Evolutionary conservation across 2,113 vertebrate species (phyloP), one percentile per base, ranked within the genome.

Genomic region (Genyomyrus donnyi): DNA sequence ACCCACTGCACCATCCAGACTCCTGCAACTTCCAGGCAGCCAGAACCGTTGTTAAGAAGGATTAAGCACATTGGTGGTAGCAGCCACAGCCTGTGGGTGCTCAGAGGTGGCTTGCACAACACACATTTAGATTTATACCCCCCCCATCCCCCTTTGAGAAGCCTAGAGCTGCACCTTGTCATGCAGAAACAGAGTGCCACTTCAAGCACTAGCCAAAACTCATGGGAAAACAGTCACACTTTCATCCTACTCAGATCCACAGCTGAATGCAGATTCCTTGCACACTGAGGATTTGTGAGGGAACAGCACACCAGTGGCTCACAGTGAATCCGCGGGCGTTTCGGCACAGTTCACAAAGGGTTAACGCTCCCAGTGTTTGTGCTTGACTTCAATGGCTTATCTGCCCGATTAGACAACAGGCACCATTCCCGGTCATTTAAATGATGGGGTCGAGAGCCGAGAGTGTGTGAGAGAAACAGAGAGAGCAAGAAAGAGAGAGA

Each of bases 331-430:
- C 7, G 9, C 62, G 21, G 17, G 8, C 3, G 6, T 85, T 24
- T 48, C 83, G 39, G 83, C 1, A 9, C 83, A 39, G 83, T n/a
- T 48, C 21, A 85, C 74, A 7, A 80, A 42, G 83, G 24, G 83
- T 48, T 85, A 45, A 85, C 2, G 17, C 0, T 7, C 15, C 83
- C 83, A 46, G 83, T 48, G 83, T 48, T 24, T 85, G 83, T 45
- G 24, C n/a, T 85, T 85, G 42, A 45, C 42, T 85, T 48, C 45
- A 85, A 24, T n/a, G 83, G 45, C 83, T 85, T n/a, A 85, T 85
- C 45, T 85, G 83, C 24, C 83, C 3, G 83, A 85, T 85, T 85
- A 85, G 83, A n/a, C 83, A 85, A 85, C 45, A 48, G 42, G 83
- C 39, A 46, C 17, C 39, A 24, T 85, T 85, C 45, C 19, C 83